Percentiles rank a stretch among this genome's conserved stretches.
phyloP scores from a whole-genome alignment of 23 tunicate species.

The Botrylloides violaceus region DNA sequence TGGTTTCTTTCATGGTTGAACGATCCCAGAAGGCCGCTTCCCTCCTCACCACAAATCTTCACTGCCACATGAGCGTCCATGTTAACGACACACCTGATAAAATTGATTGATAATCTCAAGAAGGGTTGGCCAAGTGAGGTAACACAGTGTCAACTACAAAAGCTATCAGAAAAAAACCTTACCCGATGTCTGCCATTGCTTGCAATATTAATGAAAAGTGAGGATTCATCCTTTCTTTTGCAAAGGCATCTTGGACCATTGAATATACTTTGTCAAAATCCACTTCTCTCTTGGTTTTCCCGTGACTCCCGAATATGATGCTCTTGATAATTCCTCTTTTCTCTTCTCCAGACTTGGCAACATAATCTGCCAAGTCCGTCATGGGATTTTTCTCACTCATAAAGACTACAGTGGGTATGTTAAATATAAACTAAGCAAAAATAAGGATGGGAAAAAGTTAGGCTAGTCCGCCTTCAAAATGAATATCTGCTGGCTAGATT shows the following conservation, averaged over 20 bases:
- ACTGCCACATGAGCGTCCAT: slow-evolving; percentile 3
- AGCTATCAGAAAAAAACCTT: no score
- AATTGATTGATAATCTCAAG: background rate
- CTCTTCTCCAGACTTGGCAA: background rate
- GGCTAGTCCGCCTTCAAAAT: no score
- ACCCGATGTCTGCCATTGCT: slow-evolving; percentile 23
- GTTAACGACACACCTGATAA: slow-evolving; percentile 11
- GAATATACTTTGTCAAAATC: background rate
- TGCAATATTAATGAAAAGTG: slow-evolving; percentile 2
- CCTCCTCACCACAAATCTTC: slow-evolving; percentile 8
- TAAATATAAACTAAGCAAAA: background rate
- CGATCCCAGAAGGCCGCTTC: background rate
- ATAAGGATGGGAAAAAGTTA: no score
- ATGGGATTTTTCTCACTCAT: background rate
- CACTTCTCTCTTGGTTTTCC: slow-evolving; percentile 15
- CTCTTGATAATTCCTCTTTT: background rate
- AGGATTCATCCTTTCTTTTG: slow-evolving; percentile 10
- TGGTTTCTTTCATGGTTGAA: slow-evolving; percentile 23
- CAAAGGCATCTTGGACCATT: background rate
- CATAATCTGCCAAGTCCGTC: background rate
- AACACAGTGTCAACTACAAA: background rate
- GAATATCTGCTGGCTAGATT: no score
- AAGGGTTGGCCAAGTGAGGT: background rate
- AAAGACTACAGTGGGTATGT: background rate
- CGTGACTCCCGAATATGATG: background rate